Percentiles rank a stretch among this genome's conserved stretches.
Conservation (phyloP, 2,797 vertebrate genomes). For the Propithecus perrieri region DNA sequence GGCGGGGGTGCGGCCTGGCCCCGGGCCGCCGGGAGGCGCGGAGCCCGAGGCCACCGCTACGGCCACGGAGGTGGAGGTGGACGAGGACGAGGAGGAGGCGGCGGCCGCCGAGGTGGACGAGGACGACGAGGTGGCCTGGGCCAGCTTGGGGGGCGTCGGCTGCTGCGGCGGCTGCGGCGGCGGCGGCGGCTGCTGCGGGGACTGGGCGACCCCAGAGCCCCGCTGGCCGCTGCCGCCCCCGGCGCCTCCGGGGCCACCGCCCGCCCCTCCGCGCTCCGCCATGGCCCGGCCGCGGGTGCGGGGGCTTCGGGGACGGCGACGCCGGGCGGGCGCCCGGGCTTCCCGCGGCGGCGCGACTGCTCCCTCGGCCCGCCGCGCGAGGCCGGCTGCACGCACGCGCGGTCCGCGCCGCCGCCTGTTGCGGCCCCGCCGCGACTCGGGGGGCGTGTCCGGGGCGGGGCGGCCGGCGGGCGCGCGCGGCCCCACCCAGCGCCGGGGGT, state of each 20-base stretch:
- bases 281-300: conserved; percentile 53
- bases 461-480: neutral
- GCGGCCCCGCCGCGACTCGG: conserved; percentile 68
- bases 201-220: conserved; percentile 67
- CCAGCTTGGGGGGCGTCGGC: conserved; percentile 71
- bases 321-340: neutral
- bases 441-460: conserved; percentile 68
- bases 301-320: neutral
- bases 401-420: conserved; percentile 68
- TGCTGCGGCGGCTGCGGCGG: conserved; percentile 62
- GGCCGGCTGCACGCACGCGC: conserved; percentile 75
- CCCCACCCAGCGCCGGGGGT: conserved; percentile 47
- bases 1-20: conserved; percentile 87
- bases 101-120: conserved; percentile 81
- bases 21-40: conserved; percentile 88
- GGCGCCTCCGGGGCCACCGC: conserved; percentile 67
- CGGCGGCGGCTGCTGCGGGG: conserved; percentile 68
- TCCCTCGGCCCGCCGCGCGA: conserved; percentile 67
- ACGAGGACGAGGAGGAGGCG: conserved; percentile 88
- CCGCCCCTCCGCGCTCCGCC: conserved; percentile 76
- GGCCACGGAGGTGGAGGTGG: conserved; percentile 85
- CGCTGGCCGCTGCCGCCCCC: conserved; percentile 68
- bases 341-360: neutral
- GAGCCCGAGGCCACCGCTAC: conserved; percentile 89
- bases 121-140: conserved; percentile 63